Base-by-base conservation (phyloP, 2,797 vertebrate genomes). In the Hypotaenidia philippensis region DNA sequence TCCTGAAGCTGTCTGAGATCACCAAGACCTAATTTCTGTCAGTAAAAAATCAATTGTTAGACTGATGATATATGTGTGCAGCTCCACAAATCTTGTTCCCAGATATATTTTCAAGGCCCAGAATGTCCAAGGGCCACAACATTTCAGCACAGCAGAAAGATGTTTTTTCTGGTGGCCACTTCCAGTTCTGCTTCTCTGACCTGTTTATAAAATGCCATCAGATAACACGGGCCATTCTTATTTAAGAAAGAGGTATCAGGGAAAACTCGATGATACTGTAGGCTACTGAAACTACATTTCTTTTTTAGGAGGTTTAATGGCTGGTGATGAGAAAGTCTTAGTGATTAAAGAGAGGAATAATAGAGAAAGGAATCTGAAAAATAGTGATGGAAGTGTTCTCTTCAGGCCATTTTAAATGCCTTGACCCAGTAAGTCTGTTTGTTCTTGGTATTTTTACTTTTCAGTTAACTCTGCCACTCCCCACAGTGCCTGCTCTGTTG, bases 1-100 rank as follows among this genome's bases (percentile, higher is more conserved):
- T 89, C 74, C 84, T 79, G 50, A 89, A 92, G 59, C 59, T 84
- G 38, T 52, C 81, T 89, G 64, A 95, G 93, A 84, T 82, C 71
- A 80, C 55, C 31, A 71, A 64, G 49, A 75, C 74, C 74, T 94
- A 79, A 86, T 90, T 95, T 90, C 52, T 92, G 40, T 53, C 56
- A 17, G 36, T 60, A 45, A 32, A 68, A 84, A 90, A 90, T 79
- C 36, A 56, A 16, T 92, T 77, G 52, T 83, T 84, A 87, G 29
- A 23, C 47, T 34, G 29, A 59, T 82, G 55, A 87, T 74, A 21
- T 36, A 79, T 87, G 60, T 79, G 32, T 83, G 26, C 63, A 75
- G 5, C 38, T 93, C 38, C 41, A 56, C 20, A 61, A 81, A 61
- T 89, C 79, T 81, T 61, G 14, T 72, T 91, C 57, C 27, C 34